Conservation (phyloP, 92 coral and sea anemone species). For the Parazoanthus atlanticus region DNA sequence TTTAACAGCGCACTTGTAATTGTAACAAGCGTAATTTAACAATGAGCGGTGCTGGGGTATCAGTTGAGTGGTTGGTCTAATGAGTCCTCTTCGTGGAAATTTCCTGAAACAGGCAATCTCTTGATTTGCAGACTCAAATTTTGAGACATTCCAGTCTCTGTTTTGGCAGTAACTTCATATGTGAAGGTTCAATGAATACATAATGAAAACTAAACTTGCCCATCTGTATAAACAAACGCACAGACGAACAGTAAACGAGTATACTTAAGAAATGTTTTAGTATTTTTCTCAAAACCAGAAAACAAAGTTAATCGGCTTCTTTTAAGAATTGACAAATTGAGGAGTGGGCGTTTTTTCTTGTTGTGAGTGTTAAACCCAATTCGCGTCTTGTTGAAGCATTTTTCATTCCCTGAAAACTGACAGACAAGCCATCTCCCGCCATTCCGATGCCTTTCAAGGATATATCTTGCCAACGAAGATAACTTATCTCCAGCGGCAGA, state of each 20-base stretch:
- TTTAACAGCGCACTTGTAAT: too few relatives aligned
- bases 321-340: background rate
- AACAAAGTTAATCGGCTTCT: background rate
- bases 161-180: background rate
- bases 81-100: background rate
- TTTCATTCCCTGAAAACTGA: slow-evolving; percentile 3
- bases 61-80: background rate
- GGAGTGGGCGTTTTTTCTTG: background rate
- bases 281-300: background rate
- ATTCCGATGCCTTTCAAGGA: background rate
- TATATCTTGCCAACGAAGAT: slow-evolving; percentile 29
- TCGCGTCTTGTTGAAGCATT: background rate
- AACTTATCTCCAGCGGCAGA: slow-evolving; percentile 10
- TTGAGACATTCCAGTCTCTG: background rate
- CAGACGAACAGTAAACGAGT: background rate
- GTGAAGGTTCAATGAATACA: background rate
- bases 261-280: background rate
- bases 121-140: too few relatives aligned
- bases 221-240: slow-evolving; percentile 12
- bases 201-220: slow-evolving; percentile 2
- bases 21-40: too few relatives aligned
- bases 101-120: background rate
- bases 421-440: slow-evolving; percentile 30
- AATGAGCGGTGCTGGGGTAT: too few relatives aligned
- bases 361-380: background rate